phyloP scores from a whole-genome alignment of 1,140 invertebrate genomes.

The Heliothis subflexa region DNA sequence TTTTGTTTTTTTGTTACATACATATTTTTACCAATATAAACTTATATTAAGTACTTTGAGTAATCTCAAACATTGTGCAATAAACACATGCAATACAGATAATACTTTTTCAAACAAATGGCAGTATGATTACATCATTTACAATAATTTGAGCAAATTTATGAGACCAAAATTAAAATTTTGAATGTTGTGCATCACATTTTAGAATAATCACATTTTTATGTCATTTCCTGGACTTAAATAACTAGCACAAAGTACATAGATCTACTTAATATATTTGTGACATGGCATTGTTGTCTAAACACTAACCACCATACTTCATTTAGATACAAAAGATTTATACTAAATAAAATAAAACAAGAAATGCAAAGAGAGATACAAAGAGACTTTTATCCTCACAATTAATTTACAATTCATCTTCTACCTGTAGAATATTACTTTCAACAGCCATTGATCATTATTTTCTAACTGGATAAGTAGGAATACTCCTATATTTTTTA shows the following conservation, averaged over 20 bases:
- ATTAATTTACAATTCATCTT: conserved; percentile 2
- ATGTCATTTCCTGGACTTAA: background rate
- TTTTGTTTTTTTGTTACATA: conserved; percentile 15
- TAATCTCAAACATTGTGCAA: conserved; percentile 18
- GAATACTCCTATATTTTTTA: conserved; percentile 4
- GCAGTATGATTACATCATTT: background rate
- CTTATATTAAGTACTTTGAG: conserved; percentile 22
- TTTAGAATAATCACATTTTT: background rate
- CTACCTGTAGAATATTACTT: conserved; percentile 24
- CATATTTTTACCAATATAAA: background rate
- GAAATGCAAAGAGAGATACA: conserved; percentile 16
- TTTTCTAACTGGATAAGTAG: conserved; percentile 23
- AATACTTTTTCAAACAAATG: background rate
- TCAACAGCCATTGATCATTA: conserved; percentile 26
- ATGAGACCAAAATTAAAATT: conserved; percentile 4
- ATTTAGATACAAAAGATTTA: background rate
- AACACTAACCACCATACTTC: background rate
- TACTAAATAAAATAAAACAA: background rate
- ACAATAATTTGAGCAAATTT: conserved; percentile 8
- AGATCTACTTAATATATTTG: conserved; percentile 5
- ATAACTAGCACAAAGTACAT: background rate
- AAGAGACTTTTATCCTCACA: conserved; percentile 16
- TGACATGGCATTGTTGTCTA: conserved; percentile 19
- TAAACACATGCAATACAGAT: background rate
- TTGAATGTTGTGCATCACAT: background rate